Percentiles rank a stretch among this genome's conserved stretches.
Evolutionary conservation across 2,113 vertebrate species (phyloP).

Genomic region (Anoura caudifer): DNA sequence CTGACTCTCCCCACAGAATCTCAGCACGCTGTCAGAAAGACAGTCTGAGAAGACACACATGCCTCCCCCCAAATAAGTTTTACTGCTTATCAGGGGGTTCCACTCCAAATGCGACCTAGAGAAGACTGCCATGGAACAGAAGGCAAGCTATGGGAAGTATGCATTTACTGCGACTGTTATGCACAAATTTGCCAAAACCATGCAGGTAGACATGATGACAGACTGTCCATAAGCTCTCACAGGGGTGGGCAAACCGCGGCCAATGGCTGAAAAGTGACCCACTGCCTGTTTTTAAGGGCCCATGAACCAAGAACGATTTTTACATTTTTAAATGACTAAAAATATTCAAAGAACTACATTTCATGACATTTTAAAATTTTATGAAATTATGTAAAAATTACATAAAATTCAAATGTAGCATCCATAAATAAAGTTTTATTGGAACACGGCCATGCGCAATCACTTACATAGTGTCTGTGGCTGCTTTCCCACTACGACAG

Average conservation of each 20-base stretch:
- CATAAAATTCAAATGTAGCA: not conserved
- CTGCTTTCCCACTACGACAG: not conserved
- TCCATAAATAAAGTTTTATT: constrained; percentile 44
- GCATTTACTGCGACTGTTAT: constrained; percentile 10
- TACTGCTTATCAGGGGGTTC: not conserved
- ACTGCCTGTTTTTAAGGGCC: not conserved
- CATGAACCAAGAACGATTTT: not conserved
- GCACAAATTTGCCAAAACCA: constrained; percentile 27
- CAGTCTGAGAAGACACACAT: no score
- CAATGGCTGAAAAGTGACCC: not conserved
- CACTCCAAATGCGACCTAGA: constrained; percentile 17
- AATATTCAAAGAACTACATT: not conserved
- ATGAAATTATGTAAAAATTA: not conserved
- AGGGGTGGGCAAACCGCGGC: not conserved
- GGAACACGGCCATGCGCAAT: not conserved
- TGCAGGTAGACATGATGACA: not conserved
- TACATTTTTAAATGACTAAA: not conserved
- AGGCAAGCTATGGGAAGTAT: constrained; percentile 27
- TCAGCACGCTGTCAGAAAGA: not conserved
- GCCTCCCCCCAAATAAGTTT: not conserved
- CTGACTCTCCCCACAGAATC: not conserved
- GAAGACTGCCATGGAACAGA: not conserved
- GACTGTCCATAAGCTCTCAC: constrained; percentile 13
- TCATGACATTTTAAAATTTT: not conserved
- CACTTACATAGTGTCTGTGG: not conserved